Evolutionary conservation across 2,888 invertebrate genomes (phyloP).

Genomic region (Odontothrips loti): DNA sequence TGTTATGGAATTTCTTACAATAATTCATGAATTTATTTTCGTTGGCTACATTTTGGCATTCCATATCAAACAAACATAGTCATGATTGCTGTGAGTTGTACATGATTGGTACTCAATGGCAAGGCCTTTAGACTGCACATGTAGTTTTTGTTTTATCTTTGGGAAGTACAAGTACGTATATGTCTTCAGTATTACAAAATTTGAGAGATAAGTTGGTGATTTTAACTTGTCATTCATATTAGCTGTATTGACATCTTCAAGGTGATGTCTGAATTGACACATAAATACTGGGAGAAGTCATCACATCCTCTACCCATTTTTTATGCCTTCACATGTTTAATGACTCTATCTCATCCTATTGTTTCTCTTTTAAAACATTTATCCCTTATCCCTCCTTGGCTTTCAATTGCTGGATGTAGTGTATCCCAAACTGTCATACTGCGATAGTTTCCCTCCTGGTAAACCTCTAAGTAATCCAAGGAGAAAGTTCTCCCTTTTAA

Average conservation of each 20-base stretch:
- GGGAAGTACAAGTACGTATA: conserved; percentile 18
- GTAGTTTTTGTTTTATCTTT: conserved; percentile 1
- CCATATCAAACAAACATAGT: conserved; percentile 26
- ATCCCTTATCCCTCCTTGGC: neutral
- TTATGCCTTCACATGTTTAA: neutral
- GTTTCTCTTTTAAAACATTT: neutral
- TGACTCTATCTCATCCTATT: neutral
- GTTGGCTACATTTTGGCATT: conserved; percentile 20
- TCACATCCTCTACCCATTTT: neutral
- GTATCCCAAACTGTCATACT: too few relatives aligned
- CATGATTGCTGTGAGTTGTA: conserved; percentile 20
- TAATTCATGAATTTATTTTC: conserved; percentile 19
- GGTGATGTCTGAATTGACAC: neutral
- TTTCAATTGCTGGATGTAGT: too few relatives aligned
- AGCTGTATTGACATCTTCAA: neutral
- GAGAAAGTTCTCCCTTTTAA: neutral
- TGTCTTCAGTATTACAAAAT: conserved; percentile 19
- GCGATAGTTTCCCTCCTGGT: neutral
- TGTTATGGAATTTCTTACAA: neutral
- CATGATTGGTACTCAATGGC: conserved; percentile 12
- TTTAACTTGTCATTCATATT: neutral
- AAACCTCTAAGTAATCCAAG: neutral
- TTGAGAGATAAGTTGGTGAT: neutral
- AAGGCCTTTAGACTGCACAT: conserved; percentile 22
- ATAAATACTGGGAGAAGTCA: neutral